Evolutionary conservation across 1,140 invertebrate species (phyloP).

Genomic region (Homarus americanus): DNA sequence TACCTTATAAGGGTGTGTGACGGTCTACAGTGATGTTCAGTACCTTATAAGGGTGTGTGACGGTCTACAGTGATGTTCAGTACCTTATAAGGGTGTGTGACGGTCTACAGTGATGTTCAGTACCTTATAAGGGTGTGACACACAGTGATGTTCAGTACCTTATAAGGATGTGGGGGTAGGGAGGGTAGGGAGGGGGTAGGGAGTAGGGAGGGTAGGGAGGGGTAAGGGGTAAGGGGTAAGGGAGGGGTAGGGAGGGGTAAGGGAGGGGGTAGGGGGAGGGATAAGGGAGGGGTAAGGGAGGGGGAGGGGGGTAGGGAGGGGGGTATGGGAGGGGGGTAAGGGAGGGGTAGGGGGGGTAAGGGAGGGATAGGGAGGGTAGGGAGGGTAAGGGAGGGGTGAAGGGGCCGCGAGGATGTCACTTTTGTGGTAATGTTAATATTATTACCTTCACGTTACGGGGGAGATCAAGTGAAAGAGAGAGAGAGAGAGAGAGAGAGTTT

Average conservation of each 20-base stretch:
- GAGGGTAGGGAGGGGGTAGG: neutral
- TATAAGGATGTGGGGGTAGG: neutral
- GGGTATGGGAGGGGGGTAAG: neutral
- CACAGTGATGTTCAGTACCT: neutral
- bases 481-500: neutral
- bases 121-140: neutral
- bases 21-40: neutral
- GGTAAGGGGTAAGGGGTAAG: neutral
- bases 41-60: neutral
- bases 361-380: neutral
- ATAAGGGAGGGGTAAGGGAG: neutral
- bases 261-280: slow-evolving; percentile 4
- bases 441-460: too few relatives aligned
- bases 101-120: neutral
- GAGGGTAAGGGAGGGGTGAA: neutral
- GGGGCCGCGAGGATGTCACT: too few relatives aligned
- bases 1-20: neutral
- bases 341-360: neutral
- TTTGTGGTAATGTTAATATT: too few relatives aligned
- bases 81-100: neutral
- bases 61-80: neutral
- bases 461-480: neutral
- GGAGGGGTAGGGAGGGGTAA: neutral
- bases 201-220: neutral
- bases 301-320: neutral